These are phyloP conservation scores for Drosophila micromelanica DNA, from an alignment of 1,140 invertebrate genomes.

Conservation along the genomic window DNA sequence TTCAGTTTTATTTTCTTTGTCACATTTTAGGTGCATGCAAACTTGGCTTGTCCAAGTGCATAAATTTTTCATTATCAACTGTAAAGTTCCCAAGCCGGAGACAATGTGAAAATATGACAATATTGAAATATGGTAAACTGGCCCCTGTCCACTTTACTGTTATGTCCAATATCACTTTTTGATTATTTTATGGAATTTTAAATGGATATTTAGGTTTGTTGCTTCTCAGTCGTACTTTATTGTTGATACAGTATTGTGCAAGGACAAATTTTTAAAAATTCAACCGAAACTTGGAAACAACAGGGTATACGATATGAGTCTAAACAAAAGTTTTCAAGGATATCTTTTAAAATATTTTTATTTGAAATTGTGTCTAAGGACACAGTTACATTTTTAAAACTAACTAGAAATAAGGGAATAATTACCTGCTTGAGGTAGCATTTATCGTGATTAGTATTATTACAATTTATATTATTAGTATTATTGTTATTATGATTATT, in stretches of 20 bases:
- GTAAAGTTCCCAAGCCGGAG: constrained; percentile 61
- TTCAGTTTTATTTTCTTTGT: too few relatives aligned
- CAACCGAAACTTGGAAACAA: not conserved
- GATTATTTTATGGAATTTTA: constrained; percentile 58
- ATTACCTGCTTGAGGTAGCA: too few relatives aligned
- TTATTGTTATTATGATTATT: too few relatives aligned
- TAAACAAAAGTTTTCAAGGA: not conserved
- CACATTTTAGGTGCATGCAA: constrained; percentile 37
- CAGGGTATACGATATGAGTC: not conserved
- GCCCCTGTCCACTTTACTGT: too few relatives aligned
- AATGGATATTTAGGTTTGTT: constrained; percentile 44
- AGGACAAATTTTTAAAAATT: not conserved
- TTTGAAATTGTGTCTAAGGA: too few relatives aligned
- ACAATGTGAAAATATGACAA: constrained; percentile 3
- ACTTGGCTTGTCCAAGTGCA: constrained; percentile 29
- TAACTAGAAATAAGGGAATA: too few relatives aligned
- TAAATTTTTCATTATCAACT: constrained; percentile 71
- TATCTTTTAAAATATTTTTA: too few relatives aligned
- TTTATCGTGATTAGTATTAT: too few relatives aligned
- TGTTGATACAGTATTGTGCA: constrained; percentile 42
- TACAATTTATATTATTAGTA: too few relatives aligned
- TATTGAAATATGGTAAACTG: not conserved
- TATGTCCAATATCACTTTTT: constrained; percentile 6
- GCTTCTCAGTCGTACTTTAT: constrained; percentile 21
- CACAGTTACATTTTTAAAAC: too few relatives aligned